A percentile compares a stretch with the other conserved stretches of the same genome.
Evolutionary conservation across 2,113 vertebrate genomes (phyloP).

Genomic region (Nymphicus hollandicus): DNA sequence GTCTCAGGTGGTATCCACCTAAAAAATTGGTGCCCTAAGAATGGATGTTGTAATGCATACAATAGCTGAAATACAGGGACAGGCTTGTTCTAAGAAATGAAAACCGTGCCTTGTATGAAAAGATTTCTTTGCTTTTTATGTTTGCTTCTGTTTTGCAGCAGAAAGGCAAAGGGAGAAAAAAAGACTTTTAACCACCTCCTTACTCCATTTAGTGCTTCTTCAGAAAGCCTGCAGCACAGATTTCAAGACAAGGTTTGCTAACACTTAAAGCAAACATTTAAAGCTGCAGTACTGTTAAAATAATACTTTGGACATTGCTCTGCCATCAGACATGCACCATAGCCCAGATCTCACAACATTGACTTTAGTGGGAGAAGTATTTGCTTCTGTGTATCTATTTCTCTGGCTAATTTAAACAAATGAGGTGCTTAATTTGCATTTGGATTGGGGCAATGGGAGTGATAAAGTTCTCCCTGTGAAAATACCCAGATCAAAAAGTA

Average conservation of each 20-base stretch:
- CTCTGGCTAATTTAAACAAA: constrained; percentile 36
- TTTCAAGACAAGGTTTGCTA: background rate
- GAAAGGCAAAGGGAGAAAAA: background rate
- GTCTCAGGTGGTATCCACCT: background rate
- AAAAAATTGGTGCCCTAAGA: background rate
- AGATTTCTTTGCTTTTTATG: background rate
- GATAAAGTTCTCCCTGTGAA: background rate
- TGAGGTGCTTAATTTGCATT: constrained; percentile 14
- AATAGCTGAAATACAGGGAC: background rate
- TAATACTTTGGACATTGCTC: background rate
- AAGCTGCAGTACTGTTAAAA: background rate
- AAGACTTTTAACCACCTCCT: background rate
- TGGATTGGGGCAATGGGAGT: background rate
- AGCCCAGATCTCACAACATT: background rate
- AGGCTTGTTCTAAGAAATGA: background rate
- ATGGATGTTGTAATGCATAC: background rate
- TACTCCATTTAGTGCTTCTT: background rate
- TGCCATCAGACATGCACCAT: constrained; percentile 31
- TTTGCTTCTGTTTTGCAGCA: background rate
- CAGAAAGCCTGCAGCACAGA: background rate
- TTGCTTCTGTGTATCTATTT: background rate
- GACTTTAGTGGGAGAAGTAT: background rate
- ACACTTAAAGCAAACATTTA: background rate
- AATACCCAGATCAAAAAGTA: background rate
- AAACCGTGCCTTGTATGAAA: background rate